These are phyloP conservation scores for Drosophila rubida DNA, from an alignment of 2,888 invertebrate species.

Conservation along the genomic window DNA sequence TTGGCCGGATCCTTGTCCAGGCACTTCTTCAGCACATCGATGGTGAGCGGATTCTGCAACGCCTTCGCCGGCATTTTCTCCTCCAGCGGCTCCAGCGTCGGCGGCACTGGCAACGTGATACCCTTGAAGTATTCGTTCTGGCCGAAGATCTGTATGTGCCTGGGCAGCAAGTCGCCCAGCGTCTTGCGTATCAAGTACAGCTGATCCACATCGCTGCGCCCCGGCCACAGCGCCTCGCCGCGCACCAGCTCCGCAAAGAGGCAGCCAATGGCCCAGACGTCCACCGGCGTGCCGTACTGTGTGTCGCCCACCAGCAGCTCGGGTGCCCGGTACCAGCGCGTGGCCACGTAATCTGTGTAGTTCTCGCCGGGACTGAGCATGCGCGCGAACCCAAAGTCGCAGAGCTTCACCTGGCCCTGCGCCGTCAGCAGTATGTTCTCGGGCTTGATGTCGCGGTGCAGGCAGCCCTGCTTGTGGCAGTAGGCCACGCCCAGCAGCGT, in stretches of 20 bases:
- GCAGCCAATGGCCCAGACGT: conserved; percentile 99
- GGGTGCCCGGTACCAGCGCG: conserved; percentile 99
- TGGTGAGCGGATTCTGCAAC: conserved; percentile 87
- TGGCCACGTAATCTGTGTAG: conserved; percentile 99
- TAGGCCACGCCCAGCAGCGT: conserved; percentile 97
- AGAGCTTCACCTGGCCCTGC: conserved; percentile 97
- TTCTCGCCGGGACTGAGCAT: conserved; percentile 98
- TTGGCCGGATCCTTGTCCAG: conserved; percentile 97
- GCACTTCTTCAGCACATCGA: conserved; percentile 97
- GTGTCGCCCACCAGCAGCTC: conserved; percentile 99
- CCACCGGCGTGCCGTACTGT: conserved; percentile 94
- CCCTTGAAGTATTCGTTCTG: conserved; percentile 97
- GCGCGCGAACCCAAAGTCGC: conserved; percentile 98
- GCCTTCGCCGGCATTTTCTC: conserved; percentile 92
- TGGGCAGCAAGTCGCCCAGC: conserved; percentile 95
- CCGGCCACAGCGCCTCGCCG: conserved; percentile 98
- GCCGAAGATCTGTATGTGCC: conserved; percentile 98
- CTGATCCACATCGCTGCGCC: conserved; percentile 99
- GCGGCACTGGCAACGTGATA: conserved; percentile 96
- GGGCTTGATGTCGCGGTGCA: conserved; percentile 99
- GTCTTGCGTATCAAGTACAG: conserved; percentile 97
- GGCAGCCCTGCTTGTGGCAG: conserved; percentile 97
- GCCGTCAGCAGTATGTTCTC: conserved; percentile 98
- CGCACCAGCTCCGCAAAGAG: conserved; percentile 94
- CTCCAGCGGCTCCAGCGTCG: conserved; percentile 93